Evolutionary conservation across 2,113 vertebrate genomes (phyloP).

Genomic region (Oryctolagus cuniculus): mOryCun1.1 NC_091440.1:74946501-74947000

Average conservation of each 20-base stretch:
- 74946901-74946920: background rate
- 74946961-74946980: background rate
- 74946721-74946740: background rate
- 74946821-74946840: background rate
- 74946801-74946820: background rate
- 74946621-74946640: background rate
- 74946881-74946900: background rate
- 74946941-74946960: background rate
- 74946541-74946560: background rate
- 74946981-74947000: constrained; percentile 32
- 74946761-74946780: background rate
- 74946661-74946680: background rate
- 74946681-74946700: background rate
- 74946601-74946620: background rate
- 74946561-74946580: background rate
- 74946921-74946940: background rate
- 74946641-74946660: background rate
- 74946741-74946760: background rate
- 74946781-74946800: background rate
- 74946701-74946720: background rate
- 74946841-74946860: background rate
- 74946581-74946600: background rate
- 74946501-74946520: too few relatives aligned
- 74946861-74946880: background rate
- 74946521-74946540: background rate